These are phyloP conservation scores for Morus bassanus DNA, from an alignment of 2,797 vertebrate genomes.

Conservation along the genomic window DNA sequence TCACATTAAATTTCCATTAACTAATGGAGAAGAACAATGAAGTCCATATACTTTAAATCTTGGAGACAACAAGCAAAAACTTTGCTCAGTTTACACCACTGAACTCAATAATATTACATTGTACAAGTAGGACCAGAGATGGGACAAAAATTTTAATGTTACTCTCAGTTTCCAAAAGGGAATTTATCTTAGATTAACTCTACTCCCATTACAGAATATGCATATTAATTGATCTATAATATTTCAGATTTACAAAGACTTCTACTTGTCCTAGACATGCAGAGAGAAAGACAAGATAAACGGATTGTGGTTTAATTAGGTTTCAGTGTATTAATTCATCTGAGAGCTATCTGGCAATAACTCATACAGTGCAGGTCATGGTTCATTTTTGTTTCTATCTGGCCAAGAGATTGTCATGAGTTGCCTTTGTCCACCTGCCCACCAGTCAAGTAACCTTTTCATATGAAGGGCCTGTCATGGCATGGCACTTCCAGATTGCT, in stretches of 20 bases:
- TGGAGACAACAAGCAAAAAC: background rate
- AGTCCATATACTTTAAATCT: background rate
- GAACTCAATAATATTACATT: background rate
- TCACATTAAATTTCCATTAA: background rate
- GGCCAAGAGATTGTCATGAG: background rate
- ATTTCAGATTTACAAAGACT: slow-evolving; percentile 20
- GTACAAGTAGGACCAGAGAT: background rate
- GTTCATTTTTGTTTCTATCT: slow-evolving; percentile 5
- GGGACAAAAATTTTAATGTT: background rate
- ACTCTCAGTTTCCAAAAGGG: background rate
- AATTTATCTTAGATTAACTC: slow-evolving; percentile 1
- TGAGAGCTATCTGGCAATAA: background rate
- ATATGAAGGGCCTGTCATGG: background rate
- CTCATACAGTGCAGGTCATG: background rate
- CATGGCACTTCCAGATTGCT: background rate
- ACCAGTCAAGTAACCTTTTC: background rate
- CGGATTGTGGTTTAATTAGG: slow-evolving; percentile 18
- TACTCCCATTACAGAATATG: slow-evolving; percentile 1
- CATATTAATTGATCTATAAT: slow-evolving; percentile 19
- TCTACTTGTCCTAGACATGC: background rate
- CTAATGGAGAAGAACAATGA: background rate
- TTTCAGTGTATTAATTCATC: background rate
- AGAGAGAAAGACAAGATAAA: slow-evolving; percentile 21
- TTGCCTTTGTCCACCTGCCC: background rate
- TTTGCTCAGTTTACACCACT: background rate